Evolutionary conservation across 2,113 vertebrate species (phyloP).

Genomic region (Lipotes vexillifer): DNA sequence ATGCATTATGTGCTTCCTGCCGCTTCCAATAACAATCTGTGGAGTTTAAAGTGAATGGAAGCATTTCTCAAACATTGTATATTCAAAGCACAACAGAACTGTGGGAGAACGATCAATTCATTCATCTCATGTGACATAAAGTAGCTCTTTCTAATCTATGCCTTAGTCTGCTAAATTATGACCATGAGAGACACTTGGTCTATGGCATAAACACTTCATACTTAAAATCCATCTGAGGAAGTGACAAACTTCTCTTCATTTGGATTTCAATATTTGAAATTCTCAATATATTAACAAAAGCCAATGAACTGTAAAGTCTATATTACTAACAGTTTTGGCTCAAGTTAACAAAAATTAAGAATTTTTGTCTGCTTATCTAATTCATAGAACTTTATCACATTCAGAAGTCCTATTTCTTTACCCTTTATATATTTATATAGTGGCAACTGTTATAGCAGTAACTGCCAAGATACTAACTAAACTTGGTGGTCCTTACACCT

Average conservation of each 20-base stretch:
- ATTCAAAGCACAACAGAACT: background rate
- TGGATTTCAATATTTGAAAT: background rate
- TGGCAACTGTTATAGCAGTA: background rate
- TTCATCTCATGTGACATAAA: background rate
- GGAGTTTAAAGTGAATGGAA: background rate
- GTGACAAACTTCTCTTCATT: background rate
- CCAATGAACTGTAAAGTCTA: background rate
- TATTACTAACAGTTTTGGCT: background rate
- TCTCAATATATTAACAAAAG: background rate
- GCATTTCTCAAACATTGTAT: background rate
- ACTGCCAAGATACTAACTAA: background rate
- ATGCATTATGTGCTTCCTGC: background rate
- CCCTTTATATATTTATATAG: background rate
- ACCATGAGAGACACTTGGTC: background rate
- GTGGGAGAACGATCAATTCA: background rate
- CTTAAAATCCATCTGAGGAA: background rate
- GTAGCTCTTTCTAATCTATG: background rate
- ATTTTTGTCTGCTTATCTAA: background rate
- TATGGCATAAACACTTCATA: background rate
- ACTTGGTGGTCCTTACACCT: background rate
- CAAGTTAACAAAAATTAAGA: background rate
- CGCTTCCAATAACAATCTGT: background rate
- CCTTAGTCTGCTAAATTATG: background rate
- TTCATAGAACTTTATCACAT: background rate
- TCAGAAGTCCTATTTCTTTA: background rate